Conservation (phyloP, 2,888 invertebrate species). For the Mesochorus sp. region DNA sequence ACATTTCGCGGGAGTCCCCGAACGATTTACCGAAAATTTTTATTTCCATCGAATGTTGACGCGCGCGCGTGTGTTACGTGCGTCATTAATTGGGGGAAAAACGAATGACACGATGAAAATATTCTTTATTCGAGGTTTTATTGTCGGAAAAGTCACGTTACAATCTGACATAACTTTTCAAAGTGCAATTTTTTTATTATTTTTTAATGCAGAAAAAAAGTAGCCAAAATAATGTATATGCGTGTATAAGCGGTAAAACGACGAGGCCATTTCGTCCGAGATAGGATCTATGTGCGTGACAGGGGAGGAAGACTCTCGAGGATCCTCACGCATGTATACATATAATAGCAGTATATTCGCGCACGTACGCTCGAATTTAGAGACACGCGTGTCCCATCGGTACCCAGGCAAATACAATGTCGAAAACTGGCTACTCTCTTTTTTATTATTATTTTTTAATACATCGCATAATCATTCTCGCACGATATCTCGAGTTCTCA, state of each 20-base stretch:
- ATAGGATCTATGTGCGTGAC: conserved; percentile 76
- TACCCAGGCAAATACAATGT: not conserved
- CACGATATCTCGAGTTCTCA: no score
- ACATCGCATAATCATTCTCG: no score
- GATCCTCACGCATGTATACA: conserved; percentile 57
- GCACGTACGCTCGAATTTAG: conserved; percentile 66
- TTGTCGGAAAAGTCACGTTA: not conserved
- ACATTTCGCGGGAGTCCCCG: conserved; percentile 60
- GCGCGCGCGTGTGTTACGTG: not conserved
- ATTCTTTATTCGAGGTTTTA: no score
- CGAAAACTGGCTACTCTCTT: not conserved
- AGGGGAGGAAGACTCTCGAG: conserved; percentile 47
- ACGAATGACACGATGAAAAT: not conserved
- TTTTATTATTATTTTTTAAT: not conserved
- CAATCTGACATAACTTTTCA: no score
- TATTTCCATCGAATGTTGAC: not conserved
- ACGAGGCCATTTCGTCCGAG: conserved; percentile 72
- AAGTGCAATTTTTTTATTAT: not conserved
- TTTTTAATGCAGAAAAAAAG: not conserved
- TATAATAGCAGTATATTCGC: no score
- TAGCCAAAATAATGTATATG: no score
- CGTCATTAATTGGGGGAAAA: not conserved
- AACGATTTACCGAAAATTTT: conserved; percentile 31
- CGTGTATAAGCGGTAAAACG: conserved; percentile 66
- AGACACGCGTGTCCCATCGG: conserved; percentile 53